Evolutionary conservation across 2,113 vertebrate species (phyloP).

Genomic region (Podilymbus podiceps): DNA sequence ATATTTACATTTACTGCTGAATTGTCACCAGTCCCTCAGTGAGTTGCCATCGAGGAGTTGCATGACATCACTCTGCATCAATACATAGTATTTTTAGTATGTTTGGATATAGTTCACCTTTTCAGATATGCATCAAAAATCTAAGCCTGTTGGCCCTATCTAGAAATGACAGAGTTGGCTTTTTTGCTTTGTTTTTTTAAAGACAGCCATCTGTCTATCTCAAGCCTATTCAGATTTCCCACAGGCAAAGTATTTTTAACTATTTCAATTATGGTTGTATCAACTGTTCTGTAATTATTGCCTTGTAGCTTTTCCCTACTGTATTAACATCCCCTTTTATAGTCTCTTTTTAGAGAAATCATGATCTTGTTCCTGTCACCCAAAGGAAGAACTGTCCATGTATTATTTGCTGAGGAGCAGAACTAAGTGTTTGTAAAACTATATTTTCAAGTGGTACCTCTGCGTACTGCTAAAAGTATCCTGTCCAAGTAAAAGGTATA

Average conservation of each 20-base stretch:
- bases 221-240: background rate
- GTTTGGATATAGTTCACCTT: background rate
- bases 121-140: background rate
- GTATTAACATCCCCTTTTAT: background rate
- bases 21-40: background rate
- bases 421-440: background rate
- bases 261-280: conserved; percentile 37
- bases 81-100: background rate
- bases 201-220: conserved; percentile 25
- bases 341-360: conserved; percentile 5
- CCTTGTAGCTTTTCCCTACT: background rate
- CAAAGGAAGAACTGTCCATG: background rate
- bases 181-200: conserved; percentile 28
- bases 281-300: conserved; percentile 13
- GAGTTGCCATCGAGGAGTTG: background rate
- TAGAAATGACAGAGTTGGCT: background rate
- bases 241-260: conserved; percentile 53
- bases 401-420: background rate
- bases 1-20: background rate
- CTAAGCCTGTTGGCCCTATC: background rate
- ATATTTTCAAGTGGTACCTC: background rate
- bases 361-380: background rate
- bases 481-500: background rate
- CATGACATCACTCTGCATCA: background rate
- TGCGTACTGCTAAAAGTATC: background rate